Conservation (phyloP, 2,888 invertebrate species). For the Caenorhabditis sp. region DNA sequence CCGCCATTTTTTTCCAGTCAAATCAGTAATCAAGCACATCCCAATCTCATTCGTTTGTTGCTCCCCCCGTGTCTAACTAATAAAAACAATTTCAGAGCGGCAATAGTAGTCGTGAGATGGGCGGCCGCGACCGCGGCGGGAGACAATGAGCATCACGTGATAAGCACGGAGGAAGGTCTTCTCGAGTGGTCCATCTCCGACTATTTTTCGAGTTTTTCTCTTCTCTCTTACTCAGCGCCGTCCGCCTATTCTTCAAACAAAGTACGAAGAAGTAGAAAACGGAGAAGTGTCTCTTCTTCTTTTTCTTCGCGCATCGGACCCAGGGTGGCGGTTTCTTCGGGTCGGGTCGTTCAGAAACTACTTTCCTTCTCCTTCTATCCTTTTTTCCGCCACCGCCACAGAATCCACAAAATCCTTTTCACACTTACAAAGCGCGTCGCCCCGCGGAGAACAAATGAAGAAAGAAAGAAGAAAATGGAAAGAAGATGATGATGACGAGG, state of each 20-base stretch:
- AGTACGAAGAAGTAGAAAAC: conserved; percentile 28
- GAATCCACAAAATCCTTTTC: conserved; percentile 32
- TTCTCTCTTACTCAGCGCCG: background rate
- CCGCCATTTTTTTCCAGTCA: conserved; percentile 2
- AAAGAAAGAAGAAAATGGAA: conserved; percentile 5
- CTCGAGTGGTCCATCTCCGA: conserved; percentile 32
- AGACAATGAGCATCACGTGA: conserved; percentile 47
- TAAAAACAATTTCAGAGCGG: conserved; percentile 35
- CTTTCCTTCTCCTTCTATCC: conserved; percentile 15
- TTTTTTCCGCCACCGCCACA: conserved; percentile 24
- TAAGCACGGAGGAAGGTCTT: conserved; percentile 43
- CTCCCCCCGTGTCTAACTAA: background rate
- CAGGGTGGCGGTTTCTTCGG: conserved; percentile 33
- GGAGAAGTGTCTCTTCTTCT: conserved; percentile 40
- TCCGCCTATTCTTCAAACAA: conserved; percentile 35
- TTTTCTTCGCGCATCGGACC: conserved; percentile 12
- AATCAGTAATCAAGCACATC: conserved; percentile 41
- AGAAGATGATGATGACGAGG: conserved; percentile 25
- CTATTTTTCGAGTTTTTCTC: conserved; percentile 3
- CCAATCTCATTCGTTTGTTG: conserved; percentile 3
- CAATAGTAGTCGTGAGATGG: conserved; percentile 2
- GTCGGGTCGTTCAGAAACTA: conserved; percentile 47
- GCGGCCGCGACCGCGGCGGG: conserved; percentile 16
- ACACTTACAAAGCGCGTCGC: conserved; percentile 36
- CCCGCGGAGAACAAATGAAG: conserved; percentile 27